phyloP scores from a whole-genome alignment of 2,113 vertebrate species.

The Antechinus stuartii region DNA sequence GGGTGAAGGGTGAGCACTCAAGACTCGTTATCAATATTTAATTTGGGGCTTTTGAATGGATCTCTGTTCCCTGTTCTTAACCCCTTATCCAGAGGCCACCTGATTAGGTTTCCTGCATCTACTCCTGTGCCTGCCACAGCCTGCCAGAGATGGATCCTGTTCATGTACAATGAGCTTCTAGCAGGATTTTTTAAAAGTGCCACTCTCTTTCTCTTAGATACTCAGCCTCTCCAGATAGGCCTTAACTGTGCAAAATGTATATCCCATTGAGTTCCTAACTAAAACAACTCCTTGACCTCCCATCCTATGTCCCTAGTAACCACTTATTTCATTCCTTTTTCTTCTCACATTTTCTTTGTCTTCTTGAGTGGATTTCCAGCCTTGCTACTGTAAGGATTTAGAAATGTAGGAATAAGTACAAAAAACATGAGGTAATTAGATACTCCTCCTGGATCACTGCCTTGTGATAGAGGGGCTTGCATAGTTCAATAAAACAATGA shows the following conservation, averaged over 20 bases:
- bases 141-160: not conserved
- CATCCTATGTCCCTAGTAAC: not conserved
- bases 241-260: not conserved
- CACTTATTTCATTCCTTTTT: not conserved
- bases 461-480: not conserved
- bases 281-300: not conserved
- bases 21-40: conserved; percentile 58
- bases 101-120: conserved; percentile 59
- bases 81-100: conserved; percentile 49
- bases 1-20: not conserved
- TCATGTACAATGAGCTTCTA: not conserved
- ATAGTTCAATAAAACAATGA: not conserved
- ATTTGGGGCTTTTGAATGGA: conserved; percentile 43
- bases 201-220: not conserved
- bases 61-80: conserved; percentile 17
- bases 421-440: not conserved
- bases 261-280: not conserved
- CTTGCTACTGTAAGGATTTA: not conserved
- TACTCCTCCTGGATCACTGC: not conserved
- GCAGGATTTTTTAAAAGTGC: not conserved
- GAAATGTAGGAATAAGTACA: not conserved
- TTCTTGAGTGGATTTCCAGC: not conserved
- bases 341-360: not conserved
- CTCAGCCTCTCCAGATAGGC: not conserved
- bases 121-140: not conserved